phyloP scores from a whole-genome alignment of 2,113 vertebrate species.

The Oncorhynchus clarkii region DNA sequence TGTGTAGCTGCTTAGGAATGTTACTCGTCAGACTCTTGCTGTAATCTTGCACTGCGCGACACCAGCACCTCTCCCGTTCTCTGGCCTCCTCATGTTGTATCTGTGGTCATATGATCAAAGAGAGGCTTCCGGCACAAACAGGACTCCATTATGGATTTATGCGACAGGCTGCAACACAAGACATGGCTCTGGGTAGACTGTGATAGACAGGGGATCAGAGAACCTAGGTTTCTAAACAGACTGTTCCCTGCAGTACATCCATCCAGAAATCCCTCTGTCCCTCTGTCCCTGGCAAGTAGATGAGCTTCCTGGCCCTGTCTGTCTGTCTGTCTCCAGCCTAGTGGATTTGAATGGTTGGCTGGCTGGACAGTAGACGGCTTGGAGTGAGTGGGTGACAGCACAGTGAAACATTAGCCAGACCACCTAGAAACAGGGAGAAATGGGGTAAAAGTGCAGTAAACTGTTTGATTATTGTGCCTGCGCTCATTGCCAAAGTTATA shows the following conservation, averaged over 20 bases:
- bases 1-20: neutral
- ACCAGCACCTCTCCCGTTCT: slow-evolving; percentile 11
- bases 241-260: neutral
- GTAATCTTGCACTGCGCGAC: slow-evolving; percentile 19
- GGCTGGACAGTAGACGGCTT: neutral
- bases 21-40: slow-evolving; percentile 4
- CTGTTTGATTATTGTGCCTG: slow-evolving; percentile 49
- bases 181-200: neutral
- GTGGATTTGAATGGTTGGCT: neutral
- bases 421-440: slow-evolving; percentile 45
- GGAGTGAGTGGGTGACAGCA: slow-evolving; percentile 25
- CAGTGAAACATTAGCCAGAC: slow-evolving; percentile 48
- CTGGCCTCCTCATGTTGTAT: slow-evolving; percentile 8
- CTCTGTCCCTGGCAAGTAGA: neutral
- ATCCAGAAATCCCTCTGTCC: neutral
- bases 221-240: neutral
- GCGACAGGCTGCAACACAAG: slow-evolving; percentile 5
- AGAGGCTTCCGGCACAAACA: neutral
- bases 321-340: neutral
- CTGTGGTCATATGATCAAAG: slow-evolving; percentile 9
- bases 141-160: neutral
- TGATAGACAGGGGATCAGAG: neutral
- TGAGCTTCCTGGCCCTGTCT: neutral
- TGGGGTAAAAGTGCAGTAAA: slow-evolving; percentile 38
- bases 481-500: slow-evolving; percentile 46